These are phyloP conservation scores for Dolomedes plantarius DNA, from an alignment of 2,888 invertebrate species.

Conservation along the genomic window DNA sequence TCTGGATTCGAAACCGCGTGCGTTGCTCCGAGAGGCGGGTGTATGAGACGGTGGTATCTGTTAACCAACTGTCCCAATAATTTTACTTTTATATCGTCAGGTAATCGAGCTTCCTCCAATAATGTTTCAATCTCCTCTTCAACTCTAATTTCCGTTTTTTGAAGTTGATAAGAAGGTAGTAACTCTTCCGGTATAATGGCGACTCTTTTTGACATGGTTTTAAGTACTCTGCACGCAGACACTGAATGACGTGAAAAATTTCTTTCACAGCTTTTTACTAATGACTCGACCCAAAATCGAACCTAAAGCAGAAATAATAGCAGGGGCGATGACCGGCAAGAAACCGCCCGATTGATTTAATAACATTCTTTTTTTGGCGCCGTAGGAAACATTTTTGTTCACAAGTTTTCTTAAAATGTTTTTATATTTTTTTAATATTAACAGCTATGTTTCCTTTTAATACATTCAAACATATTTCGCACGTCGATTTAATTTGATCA, in stretches of 20 bases:
- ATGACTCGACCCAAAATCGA: background rate
- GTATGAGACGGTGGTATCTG: constrained; percentile 25
- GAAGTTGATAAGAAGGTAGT: background rate
- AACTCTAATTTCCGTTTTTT: constrained; percentile 29
- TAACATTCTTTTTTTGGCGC: constrained; percentile 21
- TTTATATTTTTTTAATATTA: constrained; percentile 23
- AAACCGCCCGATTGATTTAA: constrained; percentile 42
- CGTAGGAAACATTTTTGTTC: background rate
- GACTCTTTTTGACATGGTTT: constrained; percentile 15
- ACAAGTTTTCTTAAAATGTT: constrained; percentile 1
- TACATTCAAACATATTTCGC: constrained; percentile 48
- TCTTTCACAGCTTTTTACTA: too few species aligned
- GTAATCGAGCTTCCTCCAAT: constrained; percentile 20
- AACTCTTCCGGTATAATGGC: constrained; percentile 28
- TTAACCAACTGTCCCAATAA: constrained; percentile 27
- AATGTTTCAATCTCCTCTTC: constrained; percentile 21
- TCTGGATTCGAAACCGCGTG: too few species aligned
- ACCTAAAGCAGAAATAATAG: background rate
- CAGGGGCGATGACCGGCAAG: constrained; percentile 38
- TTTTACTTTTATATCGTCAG: constrained; percentile 41
- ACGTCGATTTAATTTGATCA: constrained; percentile 21
- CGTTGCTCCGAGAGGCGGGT: constrained; percentile 1
- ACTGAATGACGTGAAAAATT: too few species aligned
- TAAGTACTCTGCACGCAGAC: too few species aligned
- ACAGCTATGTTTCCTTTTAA: constrained; percentile 15